A percentile compares a stretch with the other conserved stretches of the same genome.
Conservation (phyloP, 2,888 invertebrate genomes). For the Bruchidius siliquastri region DNA sequence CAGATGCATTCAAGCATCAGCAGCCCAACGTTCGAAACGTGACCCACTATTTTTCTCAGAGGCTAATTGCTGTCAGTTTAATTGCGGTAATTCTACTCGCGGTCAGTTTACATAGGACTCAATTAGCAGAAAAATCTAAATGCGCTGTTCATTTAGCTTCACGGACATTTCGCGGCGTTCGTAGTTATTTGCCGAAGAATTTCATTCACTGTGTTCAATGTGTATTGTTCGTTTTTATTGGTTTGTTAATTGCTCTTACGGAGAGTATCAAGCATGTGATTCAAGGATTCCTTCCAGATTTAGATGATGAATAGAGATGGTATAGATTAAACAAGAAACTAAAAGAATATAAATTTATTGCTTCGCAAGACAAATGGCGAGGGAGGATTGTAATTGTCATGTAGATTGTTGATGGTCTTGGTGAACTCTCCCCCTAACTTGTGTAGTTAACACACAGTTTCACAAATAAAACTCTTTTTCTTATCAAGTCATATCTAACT, state of each 20-base stretch:
- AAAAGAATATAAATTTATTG: too few relatives aligned
- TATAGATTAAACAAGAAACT: too few relatives aligned
- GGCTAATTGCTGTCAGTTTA: background rate
- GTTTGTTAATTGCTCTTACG: background rate
- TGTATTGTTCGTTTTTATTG: background rate
- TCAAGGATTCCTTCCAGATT: too few relatives aligned
- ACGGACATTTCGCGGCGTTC: background rate
- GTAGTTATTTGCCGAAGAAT: background rate
- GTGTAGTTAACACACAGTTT: too few relatives aligned
- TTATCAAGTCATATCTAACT: too few relatives aligned
- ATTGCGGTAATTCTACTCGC: background rate
- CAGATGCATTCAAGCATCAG: background rate
- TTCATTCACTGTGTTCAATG: background rate
- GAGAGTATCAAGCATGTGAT: too few relatives aligned
- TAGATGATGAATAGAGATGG: too few relatives aligned
- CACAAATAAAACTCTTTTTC: too few relatives aligned
- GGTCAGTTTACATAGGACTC: background rate
- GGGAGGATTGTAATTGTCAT: too few relatives aligned
- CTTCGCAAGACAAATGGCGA: too few relatives aligned
- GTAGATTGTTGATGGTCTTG: too few relatives aligned
- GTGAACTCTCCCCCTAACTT: too few relatives aligned
- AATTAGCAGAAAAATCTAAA: background rate
- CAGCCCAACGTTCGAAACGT: background rate
- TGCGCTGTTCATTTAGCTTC: background rate
- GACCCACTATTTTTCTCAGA: background rate